Base-by-base conservation (phyloP, 2,888 invertebrate species). In the Patella caerulea region DNA sequence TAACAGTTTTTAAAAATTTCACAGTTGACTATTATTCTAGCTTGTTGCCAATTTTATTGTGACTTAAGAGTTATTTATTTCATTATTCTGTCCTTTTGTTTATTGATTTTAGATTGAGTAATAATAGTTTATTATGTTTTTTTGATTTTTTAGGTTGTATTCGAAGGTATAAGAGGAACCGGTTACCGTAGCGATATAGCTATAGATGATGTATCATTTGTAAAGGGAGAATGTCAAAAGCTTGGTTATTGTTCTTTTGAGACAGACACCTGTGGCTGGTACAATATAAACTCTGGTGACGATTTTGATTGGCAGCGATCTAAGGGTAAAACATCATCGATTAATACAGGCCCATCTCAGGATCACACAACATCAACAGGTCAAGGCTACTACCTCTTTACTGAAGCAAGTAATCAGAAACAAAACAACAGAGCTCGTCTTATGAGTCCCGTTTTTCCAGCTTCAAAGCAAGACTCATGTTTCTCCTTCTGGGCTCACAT, bases 181-280 rank as follows among this genome's bases (percentile, higher is more conserved):
- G 85, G 87, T 76, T 85, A 81, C 83, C 81, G 72, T 34, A 88
- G 88, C 59, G 90, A 90, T 76, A 88, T 90, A 56, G 90, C 88
- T 24, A 79, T 90, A 72, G 90, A 90, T 81, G 90, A 90, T 82
- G 83, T 88, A 11, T 78, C 79, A 9, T 79, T 86, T 14, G 29
- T 74, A 1, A 53, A 71, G 53, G 85, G 85, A 72, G 65, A 81
- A 11, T 87, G 87, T 75, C 79, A 78, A 73, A 78, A 74, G 59
- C 71, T 79, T 81, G 88, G 85, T 75, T 79, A 87, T 78, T 92
- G 91, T 80, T 85, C 86, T 75, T 92, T 92, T 83, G 90, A 91
- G 77, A 84, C 78, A 53, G 87, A 87, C 59, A 77, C 87, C 2
- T 92, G 92, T 77, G 82, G 85, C 52, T 91, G 90, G 88, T 84